Percentiles rank a stretch among this genome's conserved stretches.
Evolutionary conservation across 2,113 vertebrate species (phyloP).

Genomic region (Lophura nycthemera): DNA sequence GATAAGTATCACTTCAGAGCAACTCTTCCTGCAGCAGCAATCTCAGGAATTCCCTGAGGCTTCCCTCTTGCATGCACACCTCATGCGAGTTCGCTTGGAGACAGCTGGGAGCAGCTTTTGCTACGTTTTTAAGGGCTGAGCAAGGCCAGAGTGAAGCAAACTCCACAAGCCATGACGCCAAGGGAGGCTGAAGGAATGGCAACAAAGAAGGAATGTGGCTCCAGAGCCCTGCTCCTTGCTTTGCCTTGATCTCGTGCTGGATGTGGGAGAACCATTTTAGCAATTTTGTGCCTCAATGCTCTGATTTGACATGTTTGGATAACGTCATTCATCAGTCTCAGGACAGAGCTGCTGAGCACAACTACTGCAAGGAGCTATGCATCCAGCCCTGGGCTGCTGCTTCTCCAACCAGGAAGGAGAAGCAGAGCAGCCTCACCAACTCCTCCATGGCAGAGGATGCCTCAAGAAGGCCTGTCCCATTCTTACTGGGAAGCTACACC

Average conservation of each 20-base stretch:
- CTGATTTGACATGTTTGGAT: slow-evolving; percentile 7
- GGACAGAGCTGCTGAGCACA: not conserved
- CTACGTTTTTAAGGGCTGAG: not conserved
- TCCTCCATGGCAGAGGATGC: accelerated
- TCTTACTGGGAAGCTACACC: not conserved
- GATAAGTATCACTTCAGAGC: slow-evolving; percentile 58
- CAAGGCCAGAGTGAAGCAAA: not conserved
- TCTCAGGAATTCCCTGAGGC: slow-evolving; percentile 56
- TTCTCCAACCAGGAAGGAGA: not conserved
- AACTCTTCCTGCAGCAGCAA: slow-evolving; percentile 56
- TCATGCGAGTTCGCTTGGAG: not conserved
- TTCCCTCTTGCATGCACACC: slow-evolving; percentile 23
- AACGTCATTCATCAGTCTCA: slow-evolving; percentile 18
- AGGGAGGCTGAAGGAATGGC: slow-evolving; percentile 30
- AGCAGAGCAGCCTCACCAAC: accelerated
- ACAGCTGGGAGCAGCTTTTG: not conserved
- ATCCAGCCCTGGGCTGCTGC: not conserved
- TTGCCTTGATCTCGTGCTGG: slow-evolving; percentile 15
- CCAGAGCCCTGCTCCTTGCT: not conserved
- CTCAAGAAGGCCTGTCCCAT: not conserved
- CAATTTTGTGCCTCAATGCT: not conserved
- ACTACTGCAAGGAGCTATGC: not conserved
- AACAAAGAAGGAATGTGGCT: not conserved
- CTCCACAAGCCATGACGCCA: not conserved
- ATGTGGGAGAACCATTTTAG: not conserved